A percentile compares a stretch with the other conserved stretches of the same genome.
These are phyloP conservation scores for Aplysina aerophoba DNA, from an alignment of 37 sponge, comb jelly and placozoan genomes.

Conservation along the genomic window DNA sequence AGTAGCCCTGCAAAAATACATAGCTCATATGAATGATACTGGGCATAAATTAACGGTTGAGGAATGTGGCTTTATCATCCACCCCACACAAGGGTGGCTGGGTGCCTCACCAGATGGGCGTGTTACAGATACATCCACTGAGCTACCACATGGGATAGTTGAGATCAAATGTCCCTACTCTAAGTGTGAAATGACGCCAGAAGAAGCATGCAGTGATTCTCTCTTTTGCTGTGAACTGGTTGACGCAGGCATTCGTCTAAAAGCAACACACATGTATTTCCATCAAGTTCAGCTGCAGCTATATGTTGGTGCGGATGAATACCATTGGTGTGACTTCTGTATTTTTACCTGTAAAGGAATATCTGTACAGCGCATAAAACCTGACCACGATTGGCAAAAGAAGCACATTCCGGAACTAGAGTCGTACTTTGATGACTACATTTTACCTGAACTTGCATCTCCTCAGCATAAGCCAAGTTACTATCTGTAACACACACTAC, in stretches of 20 bases:
- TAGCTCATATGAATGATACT: slow-evolving; percentile 6
- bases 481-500: background rate
- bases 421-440: slow-evolving; percentile 33
- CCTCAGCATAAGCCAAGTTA: slow-evolving; percentile 38
- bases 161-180: slow-evolving; percentile 67
- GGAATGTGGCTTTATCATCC: slow-evolving; percentile 50
- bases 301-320: slow-evolving; percentile 30
- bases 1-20: slow-evolving; percentile 33
- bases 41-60: slow-evolving; percentile 37
- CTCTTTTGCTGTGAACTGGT: slow-evolving; percentile 36
- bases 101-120: slow-evolving; percentile 66
- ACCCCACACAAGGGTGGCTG: slow-evolving; percentile 40
- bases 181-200: slow-evolving; percentile 29
- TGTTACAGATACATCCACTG: slow-evolving; percentile 32
- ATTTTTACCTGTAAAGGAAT: slow-evolving; percentile 47
- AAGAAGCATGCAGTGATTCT: slow-evolving; percentile 47
- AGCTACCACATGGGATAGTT: slow-evolving; percentile 2
- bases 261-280: slow-evolving; percentile 48
- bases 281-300: slow-evolving; percentile 61
- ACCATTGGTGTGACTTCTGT: slow-evolving; percentile 55
- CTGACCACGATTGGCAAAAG: slow-evolving; percentile 32
- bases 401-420: slow-evolving; percentile 30
- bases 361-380: slow-evolving; percentile 42
- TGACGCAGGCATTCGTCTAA: slow-evolving; percentile 17
- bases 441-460: slow-evolving; percentile 45